Conservation (phyloP, 2,113 vertebrate species). For the Rhagologus leucostigma region DNA sequence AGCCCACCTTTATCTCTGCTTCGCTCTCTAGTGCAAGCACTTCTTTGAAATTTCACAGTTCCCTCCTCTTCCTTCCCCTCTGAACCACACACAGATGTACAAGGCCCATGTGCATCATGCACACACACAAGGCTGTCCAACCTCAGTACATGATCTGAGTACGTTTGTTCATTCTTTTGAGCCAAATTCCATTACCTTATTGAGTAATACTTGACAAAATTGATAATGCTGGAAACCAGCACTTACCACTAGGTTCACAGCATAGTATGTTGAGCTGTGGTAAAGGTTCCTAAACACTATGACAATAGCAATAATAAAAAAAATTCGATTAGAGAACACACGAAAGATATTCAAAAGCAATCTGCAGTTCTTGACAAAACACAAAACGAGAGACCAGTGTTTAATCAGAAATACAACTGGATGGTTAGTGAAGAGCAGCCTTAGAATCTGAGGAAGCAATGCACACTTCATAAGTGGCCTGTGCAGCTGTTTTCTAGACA, state of each 20-base stretch:
- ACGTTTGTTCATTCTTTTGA: not conserved
- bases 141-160: not conserved
- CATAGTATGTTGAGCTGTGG: not conserved
- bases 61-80: slow-evolving; percentile 67
- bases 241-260: not conserved
- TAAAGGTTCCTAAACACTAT: not conserved
- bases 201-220: not conserved
- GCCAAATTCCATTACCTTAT: not conserved
- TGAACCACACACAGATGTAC: not conserved
- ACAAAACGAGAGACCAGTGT: not conserved
- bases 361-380: not conserved
- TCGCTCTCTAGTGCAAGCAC: not conserved
- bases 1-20: slow-evolving; percentile 14
- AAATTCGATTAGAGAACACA: not conserved
- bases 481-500: not conserved
- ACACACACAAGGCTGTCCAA: not conserved
- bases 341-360: not conserved
- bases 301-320: not conserved
- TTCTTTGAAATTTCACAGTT: slow-evolving; percentile 57
- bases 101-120: not conserved
- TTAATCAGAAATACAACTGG: not conserved
- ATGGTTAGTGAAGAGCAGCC: not conserved
- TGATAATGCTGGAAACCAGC: not conserved
- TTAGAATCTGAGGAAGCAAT: not conserved
- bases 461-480: not conserved